Evolutionary conservation across 2,888 invertebrate species (phyloP), one percentile per base, ranked within the genome.

Genomic region (Euplexia lucipara): DNA sequence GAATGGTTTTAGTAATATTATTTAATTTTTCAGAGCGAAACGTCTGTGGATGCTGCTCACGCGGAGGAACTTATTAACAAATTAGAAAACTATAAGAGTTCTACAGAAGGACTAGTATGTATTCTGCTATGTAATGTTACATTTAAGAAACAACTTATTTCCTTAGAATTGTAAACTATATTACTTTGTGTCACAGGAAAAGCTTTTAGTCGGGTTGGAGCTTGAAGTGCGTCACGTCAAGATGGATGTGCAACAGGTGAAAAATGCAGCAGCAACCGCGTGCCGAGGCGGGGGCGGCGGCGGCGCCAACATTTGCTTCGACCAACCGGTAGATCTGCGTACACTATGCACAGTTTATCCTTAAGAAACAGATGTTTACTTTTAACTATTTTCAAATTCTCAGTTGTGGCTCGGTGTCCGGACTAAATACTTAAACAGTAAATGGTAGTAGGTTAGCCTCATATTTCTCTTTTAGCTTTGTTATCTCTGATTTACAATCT

Each of bases 141-240:
- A 26, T 5, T 3, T 5, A 26, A 26, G 26, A 3, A 12, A 16
- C 0, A 12, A 16, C 0, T 7, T 7, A 1, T 18, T 16, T 10
- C 10, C 56, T 8, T 5, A 35, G 18, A 7, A 8, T 22, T 45
- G 2, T 14, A 6, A 18, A 30, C 4, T 3, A 18, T 32, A 32
- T 30, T 20, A 5, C 8, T 45, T 26, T 52, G 1, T 22, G 10
- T 60, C 83, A 10, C 76, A 97, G 97, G 96, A 96, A 81, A 95
- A 96, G 61, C 96, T 97, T 83, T 83, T 97, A 10, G 90, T 90
- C 14, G 94, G 91, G 5, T 95, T 97, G 88, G 97, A 97, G 82
- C 82, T 88, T 4, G 96, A 97, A 83, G 96, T 97, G 0, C 93
- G 92, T 9, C 92, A 92, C 34, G 95, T 97, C 0, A 85, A 85